These are phyloP conservation scores for Aurelia sp. DNA, from an alignment of 30 jellyfish, hydroid and myxozoan genomes.

Conservation along the genomic window DNA sequence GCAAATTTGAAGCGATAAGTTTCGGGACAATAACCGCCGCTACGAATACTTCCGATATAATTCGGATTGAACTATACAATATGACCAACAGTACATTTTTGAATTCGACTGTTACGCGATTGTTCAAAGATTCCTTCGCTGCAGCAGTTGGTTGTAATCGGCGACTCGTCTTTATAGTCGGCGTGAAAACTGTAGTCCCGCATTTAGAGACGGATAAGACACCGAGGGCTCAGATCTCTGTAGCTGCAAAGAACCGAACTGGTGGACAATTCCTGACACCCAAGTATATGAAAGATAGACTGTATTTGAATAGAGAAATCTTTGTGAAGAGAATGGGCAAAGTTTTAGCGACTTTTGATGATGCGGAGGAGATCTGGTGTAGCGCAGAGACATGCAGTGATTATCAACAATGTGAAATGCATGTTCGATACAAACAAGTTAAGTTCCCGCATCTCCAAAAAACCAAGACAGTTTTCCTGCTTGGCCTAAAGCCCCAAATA, in stretches of 20 bases:
- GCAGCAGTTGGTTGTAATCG: constrained; percentile 86
- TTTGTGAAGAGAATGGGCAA: constrained; percentile 61
- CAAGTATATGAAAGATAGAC: constrained; percentile 68
- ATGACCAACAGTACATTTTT: constrained; percentile 74
- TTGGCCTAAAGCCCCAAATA: constrained; percentile 83
- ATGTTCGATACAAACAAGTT: constrained; percentile 42
- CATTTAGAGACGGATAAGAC: constrained; percentile 1
- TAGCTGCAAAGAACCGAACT: constrained; percentile 80
- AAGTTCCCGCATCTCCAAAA: constrained; percentile 5
- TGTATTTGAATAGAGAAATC: constrained; percentile 62
- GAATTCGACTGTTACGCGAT: constrained; percentile 52
- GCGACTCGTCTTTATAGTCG: constrained; percentile 78
- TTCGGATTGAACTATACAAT: constrained; percentile 73
- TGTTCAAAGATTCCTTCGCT: constrained; percentile 84
- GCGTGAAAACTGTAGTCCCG: constrained; percentile 62
- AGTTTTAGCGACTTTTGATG: constrained; percentile 77
- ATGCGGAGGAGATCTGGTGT: constrained; percentile 87
- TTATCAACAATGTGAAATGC: constrained; percentile 62
- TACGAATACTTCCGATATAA: constrained; percentile 74
- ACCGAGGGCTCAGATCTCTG: constrained; percentile 83
- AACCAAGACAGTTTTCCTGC: constrained; percentile 79
- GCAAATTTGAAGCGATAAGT: constrained; percentile 57
- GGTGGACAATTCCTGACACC: constrained; percentile 80
- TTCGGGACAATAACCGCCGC: constrained; percentile 83
- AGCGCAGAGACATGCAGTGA: constrained; percentile 80